A percentile compares a stretch with the other conserved stretches of the same genome.
These are phyloP conservation scores for Lacanobia oleracea DNA, from an alignment of 2,888 invertebrate genomes.

Conservation along the genomic window DNA sequence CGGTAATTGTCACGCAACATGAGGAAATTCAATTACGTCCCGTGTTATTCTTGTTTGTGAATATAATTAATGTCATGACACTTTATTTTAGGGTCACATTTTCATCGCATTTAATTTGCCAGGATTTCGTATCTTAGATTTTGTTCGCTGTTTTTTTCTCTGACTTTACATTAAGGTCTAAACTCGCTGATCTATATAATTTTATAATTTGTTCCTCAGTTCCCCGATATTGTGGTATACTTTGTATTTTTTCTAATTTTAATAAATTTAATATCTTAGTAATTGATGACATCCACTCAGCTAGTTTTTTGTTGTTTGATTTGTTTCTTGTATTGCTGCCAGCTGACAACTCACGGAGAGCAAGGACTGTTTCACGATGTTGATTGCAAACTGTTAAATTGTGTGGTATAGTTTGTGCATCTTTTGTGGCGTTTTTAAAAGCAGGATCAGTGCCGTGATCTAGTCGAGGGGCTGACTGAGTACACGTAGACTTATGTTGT, in stretches of 20 bases:
- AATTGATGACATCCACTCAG: slow-evolving; percentile 66
- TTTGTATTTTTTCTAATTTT: slow-evolving; percentile 78
- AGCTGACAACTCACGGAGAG: slow-evolving; percentile 71
- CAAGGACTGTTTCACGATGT: slow-evolving; percentile 71
- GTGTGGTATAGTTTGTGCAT: slow-evolving; percentile 69
- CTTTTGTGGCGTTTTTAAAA: slow-evolving; percentile 56
- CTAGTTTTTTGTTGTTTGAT: slow-evolving; percentile 48
- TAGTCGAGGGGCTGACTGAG: slow-evolving; percentile 47
- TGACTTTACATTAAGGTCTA: slow-evolving; percentile 52
- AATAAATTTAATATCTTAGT: slow-evolving; percentile 67
- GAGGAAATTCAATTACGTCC: slow-evolving; percentile 64
- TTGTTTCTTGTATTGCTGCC: slow-evolving; percentile 27
- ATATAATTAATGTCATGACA: slow-evolving; percentile 49
- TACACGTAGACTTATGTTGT: slow-evolving; percentile 72
- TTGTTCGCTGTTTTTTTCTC: slow-evolving; percentile 22
- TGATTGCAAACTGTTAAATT: slow-evolving; percentile 71
- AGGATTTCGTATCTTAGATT: slow-evolving; percentile 19
- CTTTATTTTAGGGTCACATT: slow-evolving; percentile 46
- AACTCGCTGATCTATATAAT: slow-evolving; percentile 72
- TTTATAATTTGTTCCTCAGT: slow-evolving; percentile 65
- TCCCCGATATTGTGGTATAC: slow-evolving; percentile 68
- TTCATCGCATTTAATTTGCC: slow-evolving; percentile 23
- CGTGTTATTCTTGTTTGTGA: slow-evolving; percentile 52
- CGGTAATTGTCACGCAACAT: slow-evolving; percentile 62
- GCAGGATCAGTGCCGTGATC: slow-evolving; percentile 69